A percentile compares a stretch with the other conserved stretches of the same genome.
Evolutionary conservation across 2,113 vertebrate species (phyloP).

Genomic region (Epinephelus fuscoguttatus): DNA sequence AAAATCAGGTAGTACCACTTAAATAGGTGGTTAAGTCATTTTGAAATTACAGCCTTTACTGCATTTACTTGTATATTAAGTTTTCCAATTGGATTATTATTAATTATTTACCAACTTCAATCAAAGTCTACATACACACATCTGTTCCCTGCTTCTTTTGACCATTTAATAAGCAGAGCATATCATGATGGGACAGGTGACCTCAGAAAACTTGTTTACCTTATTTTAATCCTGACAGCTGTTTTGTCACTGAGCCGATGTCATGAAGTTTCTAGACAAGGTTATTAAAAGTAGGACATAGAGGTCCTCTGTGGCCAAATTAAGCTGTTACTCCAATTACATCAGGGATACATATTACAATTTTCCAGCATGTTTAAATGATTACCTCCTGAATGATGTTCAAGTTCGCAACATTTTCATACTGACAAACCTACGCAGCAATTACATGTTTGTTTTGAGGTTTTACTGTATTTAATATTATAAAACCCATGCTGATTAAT

Average conservation of each 20-base stretch:
- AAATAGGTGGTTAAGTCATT: too few species aligned
- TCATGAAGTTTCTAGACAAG: background rate
- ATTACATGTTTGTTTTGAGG: background rate
- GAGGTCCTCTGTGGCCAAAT: background rate
- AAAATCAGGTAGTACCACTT: too few species aligned
- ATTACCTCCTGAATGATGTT: background rate
- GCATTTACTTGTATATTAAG: too few species aligned
- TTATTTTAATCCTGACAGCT: background rate
- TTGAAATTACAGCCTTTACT: too few species aligned
- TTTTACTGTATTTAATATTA: background rate
- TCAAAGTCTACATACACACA: conserved; percentile 4
- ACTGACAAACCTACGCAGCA: background rate
- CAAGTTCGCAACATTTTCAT: background rate
- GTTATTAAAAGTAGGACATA: background rate
- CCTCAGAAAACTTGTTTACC: background rate
- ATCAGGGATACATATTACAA: background rate
- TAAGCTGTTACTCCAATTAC: background rate
- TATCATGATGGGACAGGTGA: background rate
- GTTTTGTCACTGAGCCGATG: background rate
- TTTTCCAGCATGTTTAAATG: background rate
- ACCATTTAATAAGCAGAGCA: background rate
- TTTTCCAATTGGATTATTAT: too few species aligned
- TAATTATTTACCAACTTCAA: background rate
- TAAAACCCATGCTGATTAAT: background rate
- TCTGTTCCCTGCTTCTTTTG: background rate